Evolutionary conservation across 2,113 vertebrate species (phyloP).

Genomic region (Zootoca vivipara): DNA sequence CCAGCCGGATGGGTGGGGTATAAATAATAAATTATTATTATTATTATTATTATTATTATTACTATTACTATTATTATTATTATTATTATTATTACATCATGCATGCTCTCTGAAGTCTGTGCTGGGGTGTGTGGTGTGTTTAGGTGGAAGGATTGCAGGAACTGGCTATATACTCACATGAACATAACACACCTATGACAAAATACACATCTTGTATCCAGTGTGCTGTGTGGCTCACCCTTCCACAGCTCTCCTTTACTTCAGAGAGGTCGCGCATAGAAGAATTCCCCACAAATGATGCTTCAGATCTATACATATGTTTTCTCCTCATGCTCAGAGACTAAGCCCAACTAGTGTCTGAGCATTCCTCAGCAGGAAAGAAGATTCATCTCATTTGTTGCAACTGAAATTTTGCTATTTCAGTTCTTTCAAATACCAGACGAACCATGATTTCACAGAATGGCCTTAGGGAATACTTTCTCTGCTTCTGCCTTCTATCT

Average conservation of each 20-base stretch:
- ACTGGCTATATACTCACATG: no score
- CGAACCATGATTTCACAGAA: not conserved
- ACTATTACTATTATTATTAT: no score
- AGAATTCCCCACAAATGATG: not conserved
- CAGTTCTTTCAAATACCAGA: not conserved
- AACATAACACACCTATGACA: not conserved
- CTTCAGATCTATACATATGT: not conserved
- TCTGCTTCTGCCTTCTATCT: not conserved
- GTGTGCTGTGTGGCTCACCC: not conserved
- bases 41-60: no score
- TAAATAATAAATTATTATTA: no score
- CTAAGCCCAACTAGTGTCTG: not conserved
- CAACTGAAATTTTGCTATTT: not conserved
- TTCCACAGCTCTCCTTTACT: not conserved
- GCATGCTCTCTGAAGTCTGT: not conserved
- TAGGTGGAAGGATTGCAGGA: not conserved
- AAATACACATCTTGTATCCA: not conserved
- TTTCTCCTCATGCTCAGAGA: not conserved
- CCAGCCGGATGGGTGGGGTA: no score
- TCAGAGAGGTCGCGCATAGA: not conserved
- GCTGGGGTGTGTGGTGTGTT: not conserved
- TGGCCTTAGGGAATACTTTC: not conserved
- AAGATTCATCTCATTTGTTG: not conserved
- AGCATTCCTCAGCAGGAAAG: not conserved
- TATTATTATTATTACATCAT: no score